Evolutionary conservation across 1,140 invertebrate species (phyloP), one percentile per base, ranked within the genome.

Genomic region (Lithobius niger): DNA sequence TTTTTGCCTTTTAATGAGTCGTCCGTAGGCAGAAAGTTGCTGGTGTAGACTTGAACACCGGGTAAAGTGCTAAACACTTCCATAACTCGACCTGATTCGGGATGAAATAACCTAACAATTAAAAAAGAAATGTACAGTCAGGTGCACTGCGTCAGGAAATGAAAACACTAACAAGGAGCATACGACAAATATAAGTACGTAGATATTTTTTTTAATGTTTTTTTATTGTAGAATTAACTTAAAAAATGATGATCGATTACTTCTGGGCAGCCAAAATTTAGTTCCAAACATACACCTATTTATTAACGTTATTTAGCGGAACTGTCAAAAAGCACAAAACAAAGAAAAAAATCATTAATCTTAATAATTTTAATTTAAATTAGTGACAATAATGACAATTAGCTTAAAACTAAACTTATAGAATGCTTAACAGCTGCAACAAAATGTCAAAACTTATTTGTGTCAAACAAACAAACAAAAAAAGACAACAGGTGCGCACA

Each of bases 1-100:
- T 71, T 68, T 72, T 93, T 92, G 2, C 89, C 90, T 19, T 64
- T 51, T 15, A 84, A 47, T 45, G 62, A 61, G 3, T 58, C 55
- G n/a, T 65, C 59, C 64, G 65, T 62, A 0, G 84, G 84, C 1
- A 95, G 68, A 65, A 75, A 83, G 66, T 91, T 86, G 0, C 77
- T 71, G 0, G 91, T 94, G 65, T 96, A 96, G 61, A 97, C 82
- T 64, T 94, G 89, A 10, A 95, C 77, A 6, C 89, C 91, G 0
- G 88, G 88, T 65, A 95, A 88, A 68, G 90, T 82, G 13, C 83
- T 84, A 59, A 78, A 81, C 0, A 93, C 74, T 65, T 90, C 82
- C 52, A 96, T 62, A 13, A 64, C 74, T 55, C 88, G 77, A 6
- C 88, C 88, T 57, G 77, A 79, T 3, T 65, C 60, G 0, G 80